These are phyloP conservation scores for Phyllostomus hastatus DNA, from an alignment of 2,113 vertebrate species.

Conservation along the genomic window DNA sequence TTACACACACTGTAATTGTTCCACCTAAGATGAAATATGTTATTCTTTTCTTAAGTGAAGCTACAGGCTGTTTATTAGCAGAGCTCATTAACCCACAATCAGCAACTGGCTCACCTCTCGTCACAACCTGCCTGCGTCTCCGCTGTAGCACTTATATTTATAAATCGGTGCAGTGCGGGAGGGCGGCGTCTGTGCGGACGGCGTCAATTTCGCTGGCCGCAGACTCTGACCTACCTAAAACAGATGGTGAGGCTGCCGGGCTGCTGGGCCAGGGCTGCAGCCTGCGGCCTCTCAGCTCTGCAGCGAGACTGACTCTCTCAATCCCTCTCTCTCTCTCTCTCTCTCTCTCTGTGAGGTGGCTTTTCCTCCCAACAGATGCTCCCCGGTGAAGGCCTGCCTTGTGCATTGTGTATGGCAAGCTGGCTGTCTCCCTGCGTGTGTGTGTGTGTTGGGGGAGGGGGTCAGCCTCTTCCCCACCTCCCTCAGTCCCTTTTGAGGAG, in stretches of 20 bases:
- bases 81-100: slow-evolving; percentile 83
- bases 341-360: neutral
- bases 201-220: slow-evolving; percentile 42
- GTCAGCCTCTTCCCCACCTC: neutral
- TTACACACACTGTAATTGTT: slow-evolving; percentile 48
- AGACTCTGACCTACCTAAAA: slow-evolving; percentile 57
- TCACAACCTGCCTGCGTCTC: slow-evolving; percentile 78
- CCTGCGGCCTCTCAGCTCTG: neutral
- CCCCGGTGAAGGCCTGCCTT: neutral
- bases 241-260: neutral
- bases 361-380: neutral
- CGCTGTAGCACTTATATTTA: slow-evolving; percentile 72
- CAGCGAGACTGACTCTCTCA: neutral
- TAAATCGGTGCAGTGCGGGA: slow-evolving; percentile 64
- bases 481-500: neutral
- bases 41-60: slow-evolving; percentile 72
- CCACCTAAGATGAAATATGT: slow-evolving; percentile 69
- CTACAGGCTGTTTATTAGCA: slow-evolving; percentile 81
- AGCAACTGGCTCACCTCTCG: slow-evolving; percentile 73
- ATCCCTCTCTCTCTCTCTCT: neutral
- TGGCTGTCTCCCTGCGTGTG: neutral
- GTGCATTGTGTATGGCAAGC: neutral
- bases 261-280: neutral
- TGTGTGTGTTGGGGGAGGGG: neutral
- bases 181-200: slow-evolving; percentile 59